Conservation (phyloP, 1,140 invertebrate genomes). For the Macrobrachium nipponense region DNA sequence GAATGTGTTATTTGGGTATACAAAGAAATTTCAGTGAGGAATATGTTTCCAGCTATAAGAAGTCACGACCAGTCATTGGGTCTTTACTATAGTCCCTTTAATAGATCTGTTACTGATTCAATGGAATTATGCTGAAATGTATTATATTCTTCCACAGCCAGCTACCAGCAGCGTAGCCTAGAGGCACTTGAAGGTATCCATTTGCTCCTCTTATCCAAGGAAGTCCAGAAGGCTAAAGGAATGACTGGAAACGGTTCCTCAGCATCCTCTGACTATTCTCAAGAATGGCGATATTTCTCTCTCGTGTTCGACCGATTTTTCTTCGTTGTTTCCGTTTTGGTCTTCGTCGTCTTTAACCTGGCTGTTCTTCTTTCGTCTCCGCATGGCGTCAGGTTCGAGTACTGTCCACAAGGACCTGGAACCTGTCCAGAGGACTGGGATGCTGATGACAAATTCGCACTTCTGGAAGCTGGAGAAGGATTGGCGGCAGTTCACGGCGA, state of each 20-base stretch:
- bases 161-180: constrained; percentile 5
- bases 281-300: constrained; percentile 25
- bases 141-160: neutral
- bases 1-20: no score
- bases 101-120: neutral
- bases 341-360: constrained; percentile 26
- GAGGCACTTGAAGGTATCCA: constrained; percentile 20
- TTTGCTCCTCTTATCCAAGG: neutral
- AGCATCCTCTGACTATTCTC: neutral
- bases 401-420: constrained; percentile 35
- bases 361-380: constrained; percentile 38
- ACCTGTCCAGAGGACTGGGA: constrained; percentile 23
- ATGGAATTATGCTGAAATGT: neutral
- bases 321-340: neutral
- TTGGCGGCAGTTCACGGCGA: neutral
- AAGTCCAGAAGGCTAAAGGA: neutral
- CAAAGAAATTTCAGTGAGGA: no score
- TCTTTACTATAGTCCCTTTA: no score
- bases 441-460: neutral
- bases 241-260: neutral
- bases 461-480: constrained; percentile 5
- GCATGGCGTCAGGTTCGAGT: constrained; percentile 13
- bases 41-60: no score
- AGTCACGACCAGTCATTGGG: no score
- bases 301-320: constrained; percentile 14